phyloP scores from a whole-genome alignment of 1,140 invertebrate species.

The Babylonia areolata region DNA sequence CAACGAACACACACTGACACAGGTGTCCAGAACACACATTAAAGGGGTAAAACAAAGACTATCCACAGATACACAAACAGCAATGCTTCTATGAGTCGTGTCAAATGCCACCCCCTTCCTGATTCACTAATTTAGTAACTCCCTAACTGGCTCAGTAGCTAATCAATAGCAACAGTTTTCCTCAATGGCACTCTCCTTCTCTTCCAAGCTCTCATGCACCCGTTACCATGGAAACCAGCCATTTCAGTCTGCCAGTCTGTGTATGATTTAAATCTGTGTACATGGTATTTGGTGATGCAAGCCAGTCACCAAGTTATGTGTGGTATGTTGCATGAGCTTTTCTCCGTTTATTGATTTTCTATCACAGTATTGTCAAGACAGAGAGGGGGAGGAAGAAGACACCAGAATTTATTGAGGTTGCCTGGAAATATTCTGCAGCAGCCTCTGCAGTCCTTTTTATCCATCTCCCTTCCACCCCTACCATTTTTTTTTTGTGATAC shows the following conservation, averaged over 20 bases:
- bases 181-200: background rate
- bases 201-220: background rate
- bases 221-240: background rate
- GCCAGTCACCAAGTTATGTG: constrained; percentile 1
- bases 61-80: too few species aligned
- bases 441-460: background rate
- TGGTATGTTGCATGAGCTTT: background rate
- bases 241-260: background rate
- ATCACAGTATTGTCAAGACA: background rate
- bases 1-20: too few species aligned
- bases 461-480: background rate
- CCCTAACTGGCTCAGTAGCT: too few species aligned
- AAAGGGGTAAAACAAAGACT: too few species aligned
- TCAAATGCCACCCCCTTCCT: too few species aligned
- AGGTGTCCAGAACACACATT: background rate
- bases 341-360: background rate
- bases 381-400: background rate
- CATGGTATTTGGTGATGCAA: constrained; percentile 11
- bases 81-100: too few species aligned
- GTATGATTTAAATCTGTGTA: constrained; percentile 12
- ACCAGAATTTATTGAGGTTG: background rate
- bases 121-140: too few species aligned
- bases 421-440: background rate
- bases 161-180: background rate
- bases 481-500: background rate